phyloP scores from a whole-genome alignment of 2,797 vertebrate genomes.

The Gouania willdenowi region DNA sequence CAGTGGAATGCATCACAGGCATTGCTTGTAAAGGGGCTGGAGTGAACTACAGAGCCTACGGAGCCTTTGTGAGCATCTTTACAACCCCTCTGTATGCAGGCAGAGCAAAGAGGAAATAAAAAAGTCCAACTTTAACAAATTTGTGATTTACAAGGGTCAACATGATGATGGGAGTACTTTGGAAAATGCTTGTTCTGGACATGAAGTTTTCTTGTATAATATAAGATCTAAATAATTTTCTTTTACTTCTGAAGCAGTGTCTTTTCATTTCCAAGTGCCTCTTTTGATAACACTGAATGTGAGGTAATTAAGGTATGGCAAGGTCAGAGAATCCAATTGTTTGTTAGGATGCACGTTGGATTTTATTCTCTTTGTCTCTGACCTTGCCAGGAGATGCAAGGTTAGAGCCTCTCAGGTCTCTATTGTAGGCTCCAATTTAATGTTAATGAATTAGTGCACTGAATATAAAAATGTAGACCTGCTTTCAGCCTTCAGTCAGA shows the following conservation, averaged over 20 bases:
- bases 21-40: conserved; percentile 46
- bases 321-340: conserved; percentile 57
- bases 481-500: conserved; percentile 67
- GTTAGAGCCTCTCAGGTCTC: conserved; percentile 75
- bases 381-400: conserved; percentile 75
- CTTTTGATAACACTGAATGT: conserved; percentile 65
- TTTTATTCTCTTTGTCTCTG: conserved; percentile 79
- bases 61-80: conserved; percentile 32
- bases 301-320: conserved; percentile 44
- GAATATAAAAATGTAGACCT: conserved; percentile 73
- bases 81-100: not conserved
- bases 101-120: not conserved
- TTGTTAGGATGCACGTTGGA: conserved; percentile 63
- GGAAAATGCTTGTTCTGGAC: conserved; percentile 50
- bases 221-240: conserved; percentile 61
- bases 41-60: conserved; percentile 25
- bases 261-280: conserved; percentile 63
- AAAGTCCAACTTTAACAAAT: conserved; percentile 47
- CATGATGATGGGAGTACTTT: conserved; percentile 30
- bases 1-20: conserved; percentile 35
- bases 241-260: conserved; percentile 57
- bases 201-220: conserved; percentile 61
- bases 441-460: conserved; percentile 75
- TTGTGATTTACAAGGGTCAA: conserved; percentile 43
- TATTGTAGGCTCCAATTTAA: conserved; percentile 74